phyloP scores from a whole-genome alignment of 2,888 invertebrate genomes.

The Boloria selene region DNA sequence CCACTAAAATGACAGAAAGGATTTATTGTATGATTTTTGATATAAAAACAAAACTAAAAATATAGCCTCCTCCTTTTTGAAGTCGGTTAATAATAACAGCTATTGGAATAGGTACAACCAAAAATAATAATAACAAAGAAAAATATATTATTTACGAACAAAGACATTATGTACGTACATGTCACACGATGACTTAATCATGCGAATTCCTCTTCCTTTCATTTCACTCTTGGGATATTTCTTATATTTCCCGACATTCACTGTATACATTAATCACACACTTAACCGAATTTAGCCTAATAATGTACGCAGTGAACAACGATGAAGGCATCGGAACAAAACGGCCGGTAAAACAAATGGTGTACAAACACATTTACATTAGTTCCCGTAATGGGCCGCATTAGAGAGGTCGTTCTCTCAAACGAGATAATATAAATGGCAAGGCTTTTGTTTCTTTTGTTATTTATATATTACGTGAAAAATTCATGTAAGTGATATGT shows the following conservation, averaged over 20 bases:
- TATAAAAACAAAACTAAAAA: too few species aligned
- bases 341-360: conserved; percentile 58
- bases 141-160: too few species aligned
- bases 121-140: too few species aligned
- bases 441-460: conserved; percentile 38
- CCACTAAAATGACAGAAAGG: too few species aligned
- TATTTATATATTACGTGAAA: conserved; percentile 6
- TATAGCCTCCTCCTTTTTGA: too few species aligned
- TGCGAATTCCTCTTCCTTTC: too few species aligned
- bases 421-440: conserved; percentile 56
- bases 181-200: too few species aligned
- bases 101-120: too few species aligned
- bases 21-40: too few species aligned
- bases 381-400: conserved; percentile 69
- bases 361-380: conserved; percentile 71
- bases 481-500: not conserved
- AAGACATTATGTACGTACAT: too few species aligned
- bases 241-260: not conserved
- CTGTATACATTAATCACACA: conserved; percentile 7
- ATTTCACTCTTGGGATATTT: conserved; percentile 2
- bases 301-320: conserved; percentile 22
- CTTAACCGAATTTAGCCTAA: conserved; percentile 21
- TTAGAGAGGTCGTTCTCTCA: conserved; percentile 58
- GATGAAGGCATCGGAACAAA: conserved; percentile 47
- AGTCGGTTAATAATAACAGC: too few species aligned